Evolutionary conservation across 1,140 invertebrate genomes (phyloP).

Genomic region (Drosophila lacteicornis): DNA sequence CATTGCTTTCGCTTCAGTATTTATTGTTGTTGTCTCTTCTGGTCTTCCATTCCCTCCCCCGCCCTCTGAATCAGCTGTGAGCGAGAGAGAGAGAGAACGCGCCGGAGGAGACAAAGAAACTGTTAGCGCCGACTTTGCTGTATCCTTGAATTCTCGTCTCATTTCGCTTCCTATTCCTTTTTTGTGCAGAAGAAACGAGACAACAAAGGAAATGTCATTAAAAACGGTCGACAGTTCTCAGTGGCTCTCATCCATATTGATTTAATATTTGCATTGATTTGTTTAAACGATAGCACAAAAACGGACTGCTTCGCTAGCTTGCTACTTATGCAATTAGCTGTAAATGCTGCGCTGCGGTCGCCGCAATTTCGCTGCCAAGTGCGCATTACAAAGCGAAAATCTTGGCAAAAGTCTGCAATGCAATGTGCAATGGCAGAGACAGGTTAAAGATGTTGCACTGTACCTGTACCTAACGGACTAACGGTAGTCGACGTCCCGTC

Average conservation of each 20-base stretch:
- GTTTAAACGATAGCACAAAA: conserved; percentile 34
- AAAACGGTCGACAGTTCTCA: conserved; percentile 35
- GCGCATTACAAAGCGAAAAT: conserved; percentile 31
- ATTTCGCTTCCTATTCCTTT: conserved; percentile 65
- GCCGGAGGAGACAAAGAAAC: conserved; percentile 60
- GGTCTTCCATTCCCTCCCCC: conserved; percentile 28
- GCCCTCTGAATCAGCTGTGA: conserved; percentile 66
- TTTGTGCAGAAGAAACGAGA: conserved; percentile 41
- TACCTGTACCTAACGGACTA: conserved; percentile 20
- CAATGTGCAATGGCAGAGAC: not conserved
- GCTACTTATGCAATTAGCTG: conserved; percentile 41
- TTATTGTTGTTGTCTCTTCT: conserved; percentile 39
- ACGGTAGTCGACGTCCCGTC: conserved; percentile 18
- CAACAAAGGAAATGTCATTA: conserved; percentile 64
- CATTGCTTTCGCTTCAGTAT: conserved; percentile 43
- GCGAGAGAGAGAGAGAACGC: conserved; percentile 12
- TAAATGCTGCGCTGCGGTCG: conserved; percentile 19
- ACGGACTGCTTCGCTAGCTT: conserved; percentile 7
- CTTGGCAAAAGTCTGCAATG: conserved; percentile 25
- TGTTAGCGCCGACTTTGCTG: conserved; percentile 56
- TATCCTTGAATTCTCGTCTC: conserved; percentile 73
- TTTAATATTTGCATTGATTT: conserved; percentile 55
- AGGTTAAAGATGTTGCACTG: conserved; percentile 9
- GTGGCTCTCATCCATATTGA: conserved; percentile 41
- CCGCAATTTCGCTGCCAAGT: conserved; percentile 27